Percentiles rank a stretch among this genome's conserved stretches.
Evolutionary conservation across 2,797 vertebrate genomes (phyloP).

Genomic region (Sebastes dallii): DNA sequence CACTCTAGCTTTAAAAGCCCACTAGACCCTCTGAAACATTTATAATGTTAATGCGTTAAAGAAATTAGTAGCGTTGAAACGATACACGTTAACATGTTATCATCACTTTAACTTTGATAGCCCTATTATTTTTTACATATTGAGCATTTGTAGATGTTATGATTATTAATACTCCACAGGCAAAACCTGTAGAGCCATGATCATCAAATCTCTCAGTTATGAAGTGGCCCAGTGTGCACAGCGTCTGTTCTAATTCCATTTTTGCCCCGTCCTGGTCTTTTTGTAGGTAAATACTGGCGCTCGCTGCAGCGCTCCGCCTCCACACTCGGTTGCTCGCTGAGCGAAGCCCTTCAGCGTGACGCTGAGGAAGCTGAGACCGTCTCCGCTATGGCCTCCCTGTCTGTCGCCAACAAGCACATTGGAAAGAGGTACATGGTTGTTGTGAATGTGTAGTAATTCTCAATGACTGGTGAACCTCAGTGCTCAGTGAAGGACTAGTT

Average conservation of each 20-base stretch:
- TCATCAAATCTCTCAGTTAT: not conserved
- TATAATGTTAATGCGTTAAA: no score
- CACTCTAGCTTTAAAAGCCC: no score
- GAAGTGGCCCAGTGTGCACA: not conserved
- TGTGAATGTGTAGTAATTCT: not conserved
- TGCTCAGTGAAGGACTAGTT: not conserved
- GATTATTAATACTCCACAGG: not conserved
- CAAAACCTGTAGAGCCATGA: not conserved
- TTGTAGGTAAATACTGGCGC: slow-evolving; percentile 93
- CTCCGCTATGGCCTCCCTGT: slow-evolving; percentile 96
- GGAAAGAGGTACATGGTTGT: slow-evolving; percentile 86
- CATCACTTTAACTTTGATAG: no score
- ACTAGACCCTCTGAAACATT: no score
- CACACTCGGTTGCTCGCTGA: slow-evolving; percentile 88
- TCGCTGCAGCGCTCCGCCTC: slow-evolving; percentile 88
- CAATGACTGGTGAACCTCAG: not conserved
- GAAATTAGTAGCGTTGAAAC: no score
- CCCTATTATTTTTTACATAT: not conserved
- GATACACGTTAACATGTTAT: no score
- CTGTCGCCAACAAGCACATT: slow-evolving; percentile 90
- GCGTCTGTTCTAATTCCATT: not conserved
- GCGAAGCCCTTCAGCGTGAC: slow-evolving; percentile 90
- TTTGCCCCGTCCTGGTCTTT: not conserved
- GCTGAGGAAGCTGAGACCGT: slow-evolving; percentile 94
- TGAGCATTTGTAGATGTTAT: not conserved